Base-by-base conservation (phyloP, 2,888 invertebrate genomes). In the Siphlonurus alternatus region DNA sequence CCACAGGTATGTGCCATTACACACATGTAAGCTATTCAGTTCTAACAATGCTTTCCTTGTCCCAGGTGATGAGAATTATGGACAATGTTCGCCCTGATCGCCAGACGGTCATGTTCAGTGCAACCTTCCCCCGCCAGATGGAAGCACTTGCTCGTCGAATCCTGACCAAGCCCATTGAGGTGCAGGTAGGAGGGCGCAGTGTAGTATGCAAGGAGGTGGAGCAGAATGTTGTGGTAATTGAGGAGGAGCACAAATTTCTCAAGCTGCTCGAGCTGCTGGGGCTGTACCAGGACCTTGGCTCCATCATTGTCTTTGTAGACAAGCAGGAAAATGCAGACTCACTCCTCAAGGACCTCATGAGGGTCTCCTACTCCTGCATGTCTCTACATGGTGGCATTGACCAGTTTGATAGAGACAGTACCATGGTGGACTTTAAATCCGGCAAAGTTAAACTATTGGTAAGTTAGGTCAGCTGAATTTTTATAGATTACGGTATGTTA, bases 101-200 rank as follows among this genome's bases (percentile, higher is more conserved):
- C 61, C 98, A 99, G 77, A 97, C 97, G 0, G 98, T 99, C 18
- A 89, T 99, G 86, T 99, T 99, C 76, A 96, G 95, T 69, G 99
- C 99, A 0, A 99, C 99, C 0, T 99, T 99, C 75, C 99, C 99
- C 0, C 81, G 97, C 0, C 96, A 96, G 78, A 99, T 99, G 98
- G 99, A 99, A 76, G 98, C 97, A 0, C 78, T 99, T 15, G 99
- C 99, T 0, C 80, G 97, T 22, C 83, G 95, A 68, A 94, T 97
- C 70, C 78, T 99, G 3, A 89, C 88, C 69, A 91, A 93, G 75
- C 99, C 99, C 0, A 88, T 99, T 56, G 99, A 99, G 79, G 92
- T 99, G 25, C 93, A 93, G 79, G 97, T 98, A 2, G 96, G 97
- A 19, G 98, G 97, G 0, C 81, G 97, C 54, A 96, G 95, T 66